Percentiles rank a stretch among this genome's conserved stretches.
These are phyloP conservation scores for Hecatera dysodea DNA, from an alignment of 2,888 invertebrate genomes.

Conservation along the genomic window DNA sequence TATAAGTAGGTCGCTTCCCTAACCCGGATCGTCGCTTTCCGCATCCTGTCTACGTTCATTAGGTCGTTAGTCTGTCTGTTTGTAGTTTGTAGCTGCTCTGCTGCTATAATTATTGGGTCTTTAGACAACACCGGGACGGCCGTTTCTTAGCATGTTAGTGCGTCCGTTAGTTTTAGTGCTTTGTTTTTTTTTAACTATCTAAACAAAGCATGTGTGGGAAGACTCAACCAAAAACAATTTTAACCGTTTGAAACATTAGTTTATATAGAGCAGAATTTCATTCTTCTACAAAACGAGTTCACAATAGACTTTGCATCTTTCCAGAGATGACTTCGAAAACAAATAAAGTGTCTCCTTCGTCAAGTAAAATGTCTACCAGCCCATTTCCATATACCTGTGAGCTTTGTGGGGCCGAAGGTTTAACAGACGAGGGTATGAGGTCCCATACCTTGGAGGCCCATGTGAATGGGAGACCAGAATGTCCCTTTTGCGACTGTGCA, in stretches of 20 bases:
- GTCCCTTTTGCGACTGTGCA: conserved; percentile 95
- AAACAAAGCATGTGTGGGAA: too few species aligned
- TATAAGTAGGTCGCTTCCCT: conserved; percentile 41
- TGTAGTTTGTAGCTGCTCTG: neutral
- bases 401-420: conserved; percentile 96
- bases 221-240: too few species aligned
- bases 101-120: neutral
- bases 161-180: neutral
- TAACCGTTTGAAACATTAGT: too few species aligned
- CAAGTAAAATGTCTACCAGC: conserved; percentile 82
- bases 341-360: conserved; percentile 55
- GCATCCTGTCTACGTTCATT: conserved; percentile 46
- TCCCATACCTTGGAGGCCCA: conserved; percentile 95
- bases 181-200: too few species aligned
- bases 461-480: conserved; percentile 94
- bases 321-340: conserved; percentile 56
- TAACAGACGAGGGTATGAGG: conserved; percentile 95
- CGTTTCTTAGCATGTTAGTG: neutral
- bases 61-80: conserved; percentile 29
- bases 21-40: conserved; percentile 10
- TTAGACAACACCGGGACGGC: neutral
- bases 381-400: conserved; percentile 93
- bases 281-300: too few species aligned
- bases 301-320: neutral
- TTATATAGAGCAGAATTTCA: too few species aligned